phyloP scores from a whole-genome alignment of 1,140 invertebrate genomes.

The Danaus plexippus region DNA sequence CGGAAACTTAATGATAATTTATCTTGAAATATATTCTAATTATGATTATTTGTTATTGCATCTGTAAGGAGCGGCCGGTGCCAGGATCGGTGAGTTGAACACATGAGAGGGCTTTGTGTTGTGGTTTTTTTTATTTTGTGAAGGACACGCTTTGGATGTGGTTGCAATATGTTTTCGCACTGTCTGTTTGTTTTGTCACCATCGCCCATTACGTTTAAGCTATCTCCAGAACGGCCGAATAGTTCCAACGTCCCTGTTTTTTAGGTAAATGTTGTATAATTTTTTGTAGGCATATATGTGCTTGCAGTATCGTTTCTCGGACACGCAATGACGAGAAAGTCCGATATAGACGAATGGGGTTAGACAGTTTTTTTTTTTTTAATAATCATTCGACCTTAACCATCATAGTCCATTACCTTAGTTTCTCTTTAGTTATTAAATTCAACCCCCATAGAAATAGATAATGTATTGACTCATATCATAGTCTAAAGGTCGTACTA shows the following conservation, averaged over 20 bases:
- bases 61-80: constrained; percentile 66
- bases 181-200: constrained; percentile 17
- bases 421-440: too few species aligned
- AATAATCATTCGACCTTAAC: too few species aligned
- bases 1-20: constrained; percentile 1
- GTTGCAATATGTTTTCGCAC: constrained; percentile 30
- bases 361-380: constrained; percentile 20
- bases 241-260: too few species aligned
- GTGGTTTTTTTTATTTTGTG: constrained; percentile 19
- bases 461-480: too few species aligned
- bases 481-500: too few species aligned
- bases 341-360: constrained; percentile 47
- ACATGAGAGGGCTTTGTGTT: constrained; percentile 44
- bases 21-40: neutral
- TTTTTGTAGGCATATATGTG: constrained; percentile 49
- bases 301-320: constrained; percentile 46
- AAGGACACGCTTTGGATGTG: constrained; percentile 40
- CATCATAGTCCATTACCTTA: too few species aligned
- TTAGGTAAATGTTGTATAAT: neutral
- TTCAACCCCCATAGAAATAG: too few species aligned
- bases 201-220: too few species aligned
- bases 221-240: too few species aligned
- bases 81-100: constrained; percentile 68
- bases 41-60: constrained; percentile 18
- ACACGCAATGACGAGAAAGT: constrained; percentile 40